These are phyloP conservation scores for Dascillus cervinus DNA, from an alignment of 2,888 invertebrate species.

Conservation along the genomic window DNA sequence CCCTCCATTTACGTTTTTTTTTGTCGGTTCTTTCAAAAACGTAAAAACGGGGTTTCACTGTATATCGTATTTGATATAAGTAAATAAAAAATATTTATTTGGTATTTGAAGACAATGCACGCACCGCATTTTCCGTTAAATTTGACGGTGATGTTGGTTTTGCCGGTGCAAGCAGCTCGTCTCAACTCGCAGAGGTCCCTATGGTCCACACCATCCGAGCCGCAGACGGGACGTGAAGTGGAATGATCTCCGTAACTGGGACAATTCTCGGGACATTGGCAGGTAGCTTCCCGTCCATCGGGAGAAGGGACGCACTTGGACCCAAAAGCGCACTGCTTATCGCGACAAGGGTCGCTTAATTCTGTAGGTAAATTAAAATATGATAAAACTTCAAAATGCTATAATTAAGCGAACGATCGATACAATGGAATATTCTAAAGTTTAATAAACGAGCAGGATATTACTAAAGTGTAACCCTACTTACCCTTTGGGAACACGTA, in stretches of 20 bases:
- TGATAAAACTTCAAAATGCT: no score
- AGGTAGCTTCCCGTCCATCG: conserved; percentile 66
- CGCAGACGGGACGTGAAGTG: conserved; percentile 73
- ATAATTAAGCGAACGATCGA: conserved; percentile 8
- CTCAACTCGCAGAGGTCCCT: conserved; percentile 78
- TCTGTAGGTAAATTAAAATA: conserved; percentile 48
- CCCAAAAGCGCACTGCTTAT: conserved; percentile 60
- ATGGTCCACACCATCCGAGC: conserved; percentile 78
- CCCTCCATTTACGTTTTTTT: no score
- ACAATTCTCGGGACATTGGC: conserved; percentile 72
- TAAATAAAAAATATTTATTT: no score
- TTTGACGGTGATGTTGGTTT: conserved; percentile 69
- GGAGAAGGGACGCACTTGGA: conserved; percentile 57
- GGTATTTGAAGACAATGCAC: conserved; percentile 34
- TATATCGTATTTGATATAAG: no score
- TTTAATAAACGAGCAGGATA: conserved; percentile 11
- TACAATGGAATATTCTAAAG: conserved; percentile 9
- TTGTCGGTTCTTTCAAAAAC: no score
- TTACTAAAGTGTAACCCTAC: conserved; percentile 19
- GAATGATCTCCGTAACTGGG: conserved; percentile 78
- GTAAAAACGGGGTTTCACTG: no score
- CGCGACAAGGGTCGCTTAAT: conserved; percentile 63
- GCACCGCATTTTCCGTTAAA: conserved; percentile 84
- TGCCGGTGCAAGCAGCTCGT: conserved; percentile 66
- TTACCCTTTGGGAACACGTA: conserved; percentile 51